These are phyloP conservation scores for Theropithecus gelada DNA, from an alignment of 2,113 vertebrate genomes.

Conservation along the genomic window DNA sequence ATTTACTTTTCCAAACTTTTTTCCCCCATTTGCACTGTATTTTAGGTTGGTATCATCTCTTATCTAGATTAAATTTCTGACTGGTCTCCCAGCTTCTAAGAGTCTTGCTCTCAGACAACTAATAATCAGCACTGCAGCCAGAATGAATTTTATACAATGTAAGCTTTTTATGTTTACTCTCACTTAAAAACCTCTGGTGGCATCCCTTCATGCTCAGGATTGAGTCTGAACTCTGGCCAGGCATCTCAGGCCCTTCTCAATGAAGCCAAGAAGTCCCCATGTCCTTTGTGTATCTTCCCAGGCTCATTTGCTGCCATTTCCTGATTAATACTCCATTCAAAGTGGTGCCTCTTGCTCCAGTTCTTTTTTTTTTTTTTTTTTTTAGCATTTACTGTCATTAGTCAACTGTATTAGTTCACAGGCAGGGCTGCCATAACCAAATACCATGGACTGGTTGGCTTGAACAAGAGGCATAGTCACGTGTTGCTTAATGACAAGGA, in stretches of 20 bases:
- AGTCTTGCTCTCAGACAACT: background rate
- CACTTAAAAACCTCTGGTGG: background rate
- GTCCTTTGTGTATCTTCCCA: accelerated
- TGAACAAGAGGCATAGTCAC: background rate
- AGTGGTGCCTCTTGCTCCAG: background rate
- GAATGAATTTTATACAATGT: background rate
- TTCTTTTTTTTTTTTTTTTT: background rate
- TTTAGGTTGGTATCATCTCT: background rate
- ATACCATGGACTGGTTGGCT: background rate
- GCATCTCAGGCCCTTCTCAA: background rate
- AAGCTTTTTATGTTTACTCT: background rate
- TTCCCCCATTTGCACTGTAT: background rate
- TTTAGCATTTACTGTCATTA: background rate
- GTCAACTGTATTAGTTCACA: background rate
- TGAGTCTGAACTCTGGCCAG: background rate
- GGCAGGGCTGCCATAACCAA: background rate
- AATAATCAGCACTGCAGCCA: background rate
- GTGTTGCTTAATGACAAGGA: background rate
- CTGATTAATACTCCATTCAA: background rate
- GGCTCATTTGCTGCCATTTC: background rate
- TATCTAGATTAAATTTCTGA: background rate
- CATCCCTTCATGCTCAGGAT: background rate
- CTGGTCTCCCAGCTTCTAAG: background rate
- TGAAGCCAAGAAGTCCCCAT: accelerated
- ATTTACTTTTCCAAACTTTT: background rate